Evolutionary conservation across 2,888 invertebrate species (phyloP).

Genomic region (Tipula lateralis): DNA sequence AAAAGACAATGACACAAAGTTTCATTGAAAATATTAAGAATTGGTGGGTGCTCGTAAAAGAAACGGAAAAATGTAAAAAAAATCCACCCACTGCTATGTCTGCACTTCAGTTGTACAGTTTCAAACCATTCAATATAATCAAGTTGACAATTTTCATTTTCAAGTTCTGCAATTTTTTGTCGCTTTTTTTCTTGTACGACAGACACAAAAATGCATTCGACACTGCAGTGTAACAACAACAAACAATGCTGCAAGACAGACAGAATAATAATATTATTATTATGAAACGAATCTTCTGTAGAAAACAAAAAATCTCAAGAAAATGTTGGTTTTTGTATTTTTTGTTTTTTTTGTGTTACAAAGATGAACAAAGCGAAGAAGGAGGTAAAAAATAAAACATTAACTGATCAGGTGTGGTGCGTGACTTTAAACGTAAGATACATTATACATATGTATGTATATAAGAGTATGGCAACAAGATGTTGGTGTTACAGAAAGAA

Average conservation of each 20-base stretch:
- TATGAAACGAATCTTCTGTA: neutral
- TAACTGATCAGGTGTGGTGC: slow-evolving; percentile 20
- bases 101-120: neutral
- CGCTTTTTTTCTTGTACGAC: neutral
- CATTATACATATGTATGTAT: neutral
- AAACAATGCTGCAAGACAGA: neutral
- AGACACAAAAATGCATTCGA: neutral
- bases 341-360: neutral
- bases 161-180: neutral
- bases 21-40: neutral
- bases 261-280: neutral
- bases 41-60: neutral
- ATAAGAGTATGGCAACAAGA: neutral
- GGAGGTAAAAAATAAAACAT: neutral
- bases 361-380: neutral
- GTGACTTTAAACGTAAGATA: neutral
- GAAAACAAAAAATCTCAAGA: neutral
- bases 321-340: slow-evolving; percentile 4
- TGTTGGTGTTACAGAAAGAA: slow-evolving; percentile 6
- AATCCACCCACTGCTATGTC: neutral
- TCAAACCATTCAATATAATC: slow-evolving; percentile 8
- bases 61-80: neutral
- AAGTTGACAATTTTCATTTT: slow-evolving; percentile 15
- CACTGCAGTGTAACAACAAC: neutral
- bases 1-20: neutral